Base-by-base conservation (phyloP, 1,140 invertebrate genomes). In the Drosophila pectinifera region DNA sequence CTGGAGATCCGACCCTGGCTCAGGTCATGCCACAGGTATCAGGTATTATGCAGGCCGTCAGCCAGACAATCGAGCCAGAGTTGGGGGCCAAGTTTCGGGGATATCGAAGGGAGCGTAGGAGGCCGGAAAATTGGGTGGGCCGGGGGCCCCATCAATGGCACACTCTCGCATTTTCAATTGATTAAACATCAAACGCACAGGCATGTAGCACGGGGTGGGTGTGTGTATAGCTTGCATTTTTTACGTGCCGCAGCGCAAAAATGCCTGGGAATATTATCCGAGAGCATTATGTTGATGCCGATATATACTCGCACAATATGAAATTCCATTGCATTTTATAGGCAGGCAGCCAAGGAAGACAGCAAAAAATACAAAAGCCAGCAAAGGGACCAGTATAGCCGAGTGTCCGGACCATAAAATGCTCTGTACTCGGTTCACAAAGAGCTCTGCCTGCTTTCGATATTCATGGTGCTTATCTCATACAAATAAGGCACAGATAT, bases 261-360 rank as follows among this genome's bases (percentile, higher is more conserved):
- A 86, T 89, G 76, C 68, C 86, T 57, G 59, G 74, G 84, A 81
- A 83, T 69, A 83, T 86, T 86, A 88, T 78, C 73, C 70, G 61
- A 72, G 69, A 82, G 79, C 83, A 88, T 86, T 70, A 86, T 82
- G 68, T 56, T 78, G 72, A 69, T 73, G 59, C 41, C 73, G 63
- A 82, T 75, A 89, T 63, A 85, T 46, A 81, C 49, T 65, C 61
- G 49, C 67, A 67, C 76, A 57, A 80, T 88, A 89, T 84, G 76
- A 88, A 89, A 88, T 88, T 89, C 84, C 80, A 89, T 84, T 89
- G 84, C 84, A 89, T 89, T 89, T 88, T 89, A 89, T 89, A 83
- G 73, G 54, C 84, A 45, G 68, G 51, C 64, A 56, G 59, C 43
- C 58, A 67, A 43, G 53, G 53, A 74, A 65, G 41, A 73, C 24